A percentile compares a stretch with the other conserved stretches of the same genome.
Conservation (phyloP, 2,888 invertebrate genomes). For the Coelinius sp. region DNA sequence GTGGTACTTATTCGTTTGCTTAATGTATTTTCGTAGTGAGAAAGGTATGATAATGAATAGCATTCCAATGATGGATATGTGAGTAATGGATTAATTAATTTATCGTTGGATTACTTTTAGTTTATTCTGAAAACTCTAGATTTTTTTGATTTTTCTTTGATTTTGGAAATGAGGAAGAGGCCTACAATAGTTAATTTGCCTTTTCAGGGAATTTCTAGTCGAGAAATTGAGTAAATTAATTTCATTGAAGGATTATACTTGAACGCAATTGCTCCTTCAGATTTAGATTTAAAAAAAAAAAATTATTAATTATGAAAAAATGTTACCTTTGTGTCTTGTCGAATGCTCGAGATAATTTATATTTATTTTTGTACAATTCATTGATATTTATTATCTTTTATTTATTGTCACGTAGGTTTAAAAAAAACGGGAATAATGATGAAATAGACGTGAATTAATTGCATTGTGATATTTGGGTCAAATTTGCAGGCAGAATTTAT, state of each 20-base stretch:
- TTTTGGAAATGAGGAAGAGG: constrained; percentile 20
- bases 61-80: constrained; percentile 29
- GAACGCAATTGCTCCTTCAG: background rate
- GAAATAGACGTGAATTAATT: constrained; percentile 42
- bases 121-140: background rate
- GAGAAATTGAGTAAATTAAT: constrained; percentile 23
- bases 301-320: background rate
- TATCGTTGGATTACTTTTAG: background rate
- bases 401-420: constrained; percentile 1
- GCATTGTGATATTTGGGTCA: constrained; percentile 55
- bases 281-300: background rate
- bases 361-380: constrained; percentile 61
- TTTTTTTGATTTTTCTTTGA: constrained; percentile 21
- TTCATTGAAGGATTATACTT: background rate
- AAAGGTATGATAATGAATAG: background rate
- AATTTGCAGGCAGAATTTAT: background rate
- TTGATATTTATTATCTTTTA: constrained; percentile 54
- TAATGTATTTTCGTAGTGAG: constrained; percentile 22
- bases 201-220: constrained; percentile 41
- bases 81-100: constrained; percentile 23
- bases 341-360: constrained; percentile 40
- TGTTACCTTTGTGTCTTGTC: constrained; percentile 24
- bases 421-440: constrained; percentile 39
- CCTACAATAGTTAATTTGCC: constrained; percentile 17
- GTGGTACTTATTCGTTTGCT: constrained; percentile 25